These are phyloP conservation scores for Eriosoma lanigerum DNA, from an alignment of 1,140 invertebrate species.

Conservation along the genomic window DNA sequence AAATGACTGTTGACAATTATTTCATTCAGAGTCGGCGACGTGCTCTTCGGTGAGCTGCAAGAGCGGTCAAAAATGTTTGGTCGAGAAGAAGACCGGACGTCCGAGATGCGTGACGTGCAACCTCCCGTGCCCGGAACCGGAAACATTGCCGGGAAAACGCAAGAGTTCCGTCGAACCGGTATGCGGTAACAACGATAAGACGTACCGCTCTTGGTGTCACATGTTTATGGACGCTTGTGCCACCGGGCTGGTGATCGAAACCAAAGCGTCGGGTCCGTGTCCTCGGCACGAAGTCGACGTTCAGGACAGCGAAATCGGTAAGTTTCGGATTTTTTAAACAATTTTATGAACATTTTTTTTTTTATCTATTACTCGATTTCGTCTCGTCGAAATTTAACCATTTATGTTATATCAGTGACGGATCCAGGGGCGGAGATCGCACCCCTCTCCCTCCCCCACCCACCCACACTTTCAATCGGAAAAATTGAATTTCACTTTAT, in stretches of 20 bases:
- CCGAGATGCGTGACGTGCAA: conserved; percentile 79
- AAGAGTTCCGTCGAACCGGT: conserved; percentile 62
- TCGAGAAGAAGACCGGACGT: conserved; percentile 68
- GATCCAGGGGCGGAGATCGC: too few species aligned
- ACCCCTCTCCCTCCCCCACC: too few species aligned
- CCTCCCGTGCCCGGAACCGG: conserved; percentile 61
- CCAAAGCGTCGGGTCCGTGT: conserved; percentile 73
- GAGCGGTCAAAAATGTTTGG: conserved; percentile 73
- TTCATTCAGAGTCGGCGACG: conserved; percentile 69
- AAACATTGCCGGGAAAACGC: conserved; percentile 59
- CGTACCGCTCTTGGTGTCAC: conserved; percentile 85
- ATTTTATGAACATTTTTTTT: too few species aligned
- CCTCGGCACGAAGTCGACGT: conserved; percentile 42
- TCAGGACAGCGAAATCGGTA: not conserved
- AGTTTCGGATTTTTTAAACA: too few species aligned
- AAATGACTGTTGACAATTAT: too few species aligned
- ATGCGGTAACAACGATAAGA: conserved; percentile 80
- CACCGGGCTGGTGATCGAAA: conserved; percentile 76
- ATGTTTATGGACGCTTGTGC: conserved; percentile 81
- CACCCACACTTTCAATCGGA: too few species aligned
- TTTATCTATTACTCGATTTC: too few species aligned
- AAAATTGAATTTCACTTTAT: too few species aligned
- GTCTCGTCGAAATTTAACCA: too few species aligned
- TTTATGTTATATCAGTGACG: too few species aligned
- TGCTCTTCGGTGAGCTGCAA: conserved; percentile 75